A percentile compares a stretch with the other conserved stretches of the same genome.
Conservation (phyloP, 2,888 invertebrate species). For the Ashinkailepas kermadecensis region DNA sequence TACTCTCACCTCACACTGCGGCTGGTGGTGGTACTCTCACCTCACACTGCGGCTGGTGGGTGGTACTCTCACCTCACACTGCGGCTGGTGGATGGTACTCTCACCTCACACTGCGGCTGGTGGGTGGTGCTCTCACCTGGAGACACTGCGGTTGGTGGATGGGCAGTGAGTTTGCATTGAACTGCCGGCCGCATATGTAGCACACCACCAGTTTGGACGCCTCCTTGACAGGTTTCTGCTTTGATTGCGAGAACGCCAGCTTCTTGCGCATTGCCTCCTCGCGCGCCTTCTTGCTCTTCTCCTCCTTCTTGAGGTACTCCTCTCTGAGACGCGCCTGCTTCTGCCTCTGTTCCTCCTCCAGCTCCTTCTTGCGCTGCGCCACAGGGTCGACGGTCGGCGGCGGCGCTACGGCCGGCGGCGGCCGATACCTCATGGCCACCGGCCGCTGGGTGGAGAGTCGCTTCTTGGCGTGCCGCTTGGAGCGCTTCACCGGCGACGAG, state of each 20-base stretch:
- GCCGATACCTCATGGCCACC: conserved; percentile 58
- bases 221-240: neutral
- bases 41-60: too few species aligned
- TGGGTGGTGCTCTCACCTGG: conserved; percentile 43
- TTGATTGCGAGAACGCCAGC: neutral
- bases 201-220: conserved; percentile 44
- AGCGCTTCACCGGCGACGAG: conserved; percentile 26
- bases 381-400: neutral
- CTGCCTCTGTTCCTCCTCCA: conserved; percentile 10
- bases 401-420: conserved; percentile 58
- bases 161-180: conserved; percentile 56
- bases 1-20: too few species aligned
- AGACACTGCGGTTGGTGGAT: conserved; percentile 61
- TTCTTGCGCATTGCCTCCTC: conserved; percentile 14
- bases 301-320: conserved; percentile 17
- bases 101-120: too few species aligned
- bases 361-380: neutral
- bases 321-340: conserved; percentile 7
- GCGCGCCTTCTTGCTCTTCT: conserved; percentile 7
- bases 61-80: too few species aligned
- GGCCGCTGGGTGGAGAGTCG: conserved; percentile 56
- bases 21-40: too few species aligned
- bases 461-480: conserved; percentile 40
- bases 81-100: too few species aligned
- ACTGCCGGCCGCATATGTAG: conserved; percentile 58